Evolutionary conservation across 2,888 invertebrate genomes (phyloP), one percentile per base, ranked within the genome.

Genomic region (Peribatodes rhomboidaria): DNA sequence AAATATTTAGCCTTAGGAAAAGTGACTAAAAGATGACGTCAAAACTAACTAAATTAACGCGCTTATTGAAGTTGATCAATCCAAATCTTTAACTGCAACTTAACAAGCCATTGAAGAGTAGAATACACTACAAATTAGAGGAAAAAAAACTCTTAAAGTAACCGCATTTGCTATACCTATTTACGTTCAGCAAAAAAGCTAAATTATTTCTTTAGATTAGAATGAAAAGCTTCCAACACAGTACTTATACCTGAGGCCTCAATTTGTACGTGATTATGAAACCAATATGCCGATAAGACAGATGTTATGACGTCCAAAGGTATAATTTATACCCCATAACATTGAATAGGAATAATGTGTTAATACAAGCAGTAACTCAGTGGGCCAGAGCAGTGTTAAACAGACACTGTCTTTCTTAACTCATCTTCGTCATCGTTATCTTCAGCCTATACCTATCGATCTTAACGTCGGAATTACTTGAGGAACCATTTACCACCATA

Each of bases 281-380:
- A 77, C 80, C 80, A 77, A 84, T 84, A 80, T 68, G 31, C 61
- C 72, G 68, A 80, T 84, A 80, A 81, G 78, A 80, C 79, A 83
- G 80, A 81, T 82, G 82, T 81, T 76, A 72, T 66, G 49, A 63
- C 59, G 60, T 63, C 68, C 65, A 63, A 53, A 83, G 80, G 59
- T 85, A 71, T 88, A 87, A 87, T 87, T 88, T 87, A 73, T 74
- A 75, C 75, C 74, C 77, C 75, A 73, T 83, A 83, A 79, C 71
- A 74, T 64, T 65, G 65, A 67, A 71, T 63, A 64, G 53, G 59
- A 31, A 22, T 37, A 63, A 50, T 22, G 16, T 56, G 52, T 46
- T 42, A 46, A 47, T 22, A 49, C 31, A 54, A 39, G 50, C 62
- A 62, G 62, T 62, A 44, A 57, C 56, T 52, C 56, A 62, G 35